Conservation (phyloP, 2,797 vertebrate genomes). For the Phyllotis vaccarum region DNA sequence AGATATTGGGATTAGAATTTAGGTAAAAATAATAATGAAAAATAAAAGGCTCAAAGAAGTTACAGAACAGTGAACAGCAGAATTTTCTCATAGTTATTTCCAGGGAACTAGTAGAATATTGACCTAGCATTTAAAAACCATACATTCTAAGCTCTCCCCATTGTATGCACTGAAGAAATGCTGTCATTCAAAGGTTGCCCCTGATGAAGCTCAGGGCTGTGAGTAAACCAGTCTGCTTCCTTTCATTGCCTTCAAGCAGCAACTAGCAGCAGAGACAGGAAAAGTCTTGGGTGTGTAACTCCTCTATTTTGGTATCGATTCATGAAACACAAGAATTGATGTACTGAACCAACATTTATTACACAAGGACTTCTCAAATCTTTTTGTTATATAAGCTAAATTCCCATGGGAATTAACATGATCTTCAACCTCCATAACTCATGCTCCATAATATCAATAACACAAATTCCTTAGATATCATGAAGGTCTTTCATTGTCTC, state of each 20-base stretch:
- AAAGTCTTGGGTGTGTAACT: rapidly evolving
- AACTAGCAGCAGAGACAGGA: not conserved
- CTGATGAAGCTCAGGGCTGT: not conserved
- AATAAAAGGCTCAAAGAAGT: not conserved
- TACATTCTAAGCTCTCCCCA: not conserved
- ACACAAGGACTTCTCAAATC: too few species aligned
- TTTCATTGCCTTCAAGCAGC: rapidly evolving
- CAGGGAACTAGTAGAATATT: not conserved
- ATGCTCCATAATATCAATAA: not conserved
- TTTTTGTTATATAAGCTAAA: not conserved
- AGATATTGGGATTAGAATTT: not conserved
- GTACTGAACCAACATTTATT: not conserved
- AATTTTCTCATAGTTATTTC: not conserved
- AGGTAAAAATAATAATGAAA: not conserved
- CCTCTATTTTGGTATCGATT: too few species aligned
- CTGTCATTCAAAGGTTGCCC: not conserved
- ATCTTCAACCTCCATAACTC: too few species aligned
- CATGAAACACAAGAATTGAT: too few species aligned
- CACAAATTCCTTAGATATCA: not conserved
- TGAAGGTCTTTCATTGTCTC: not conserved
- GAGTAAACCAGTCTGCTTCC: not conserved
- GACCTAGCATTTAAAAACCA: not conserved
- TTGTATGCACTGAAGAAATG: not conserved
- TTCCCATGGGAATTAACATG: not conserved
- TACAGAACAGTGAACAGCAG: not conserved